These are phyloP conservation scores for Phrynosoma blainvillii DNA, from an alignment of 2,113 vertebrate species.

Conservation along the genomic window DNA sequence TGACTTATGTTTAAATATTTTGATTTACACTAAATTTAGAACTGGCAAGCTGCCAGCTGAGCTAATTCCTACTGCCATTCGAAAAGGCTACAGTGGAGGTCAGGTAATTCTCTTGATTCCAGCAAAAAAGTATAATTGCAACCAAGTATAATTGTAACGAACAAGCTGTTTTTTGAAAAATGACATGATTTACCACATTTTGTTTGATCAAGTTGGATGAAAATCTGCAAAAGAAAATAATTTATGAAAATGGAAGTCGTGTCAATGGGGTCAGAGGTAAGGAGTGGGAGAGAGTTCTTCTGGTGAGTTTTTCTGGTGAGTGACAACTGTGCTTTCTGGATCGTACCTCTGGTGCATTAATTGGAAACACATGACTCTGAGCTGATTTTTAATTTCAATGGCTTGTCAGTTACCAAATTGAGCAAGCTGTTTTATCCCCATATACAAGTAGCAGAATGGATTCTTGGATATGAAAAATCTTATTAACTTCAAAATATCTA, in stretches of 20 bases:
- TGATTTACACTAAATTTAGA: slow-evolving; percentile 60
- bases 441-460: neutral
- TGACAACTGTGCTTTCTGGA: neutral
- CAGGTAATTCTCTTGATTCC: neutral
- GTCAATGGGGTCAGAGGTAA: no score
- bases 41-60: slow-evolving; percentile 24
- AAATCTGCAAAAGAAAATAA: neutral
- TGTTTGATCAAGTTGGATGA: neutral
- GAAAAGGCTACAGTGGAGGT: slow-evolving; percentile 45
- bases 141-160: neutral
- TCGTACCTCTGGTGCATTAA: neutral
- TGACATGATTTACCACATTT: neutral
- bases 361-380: neutral
- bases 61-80: slow-evolving; percentile 28
- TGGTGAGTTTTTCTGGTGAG: neutral
- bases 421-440: neutral
- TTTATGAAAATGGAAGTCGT: neutral
- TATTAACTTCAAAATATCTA: neutral
- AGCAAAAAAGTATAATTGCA: neutral
- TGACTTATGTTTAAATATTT: slow-evolving; percentile 57
- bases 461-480: neutral
- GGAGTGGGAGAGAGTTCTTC: neutral
- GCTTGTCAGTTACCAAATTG: neutral
- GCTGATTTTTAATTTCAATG: neutral
- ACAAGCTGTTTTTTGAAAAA: slow-evolving; percentile 2